Evolutionary conservation across 1,140 invertebrate species (phyloP).

Genomic region (Neotoxoptera formosana): DNA sequence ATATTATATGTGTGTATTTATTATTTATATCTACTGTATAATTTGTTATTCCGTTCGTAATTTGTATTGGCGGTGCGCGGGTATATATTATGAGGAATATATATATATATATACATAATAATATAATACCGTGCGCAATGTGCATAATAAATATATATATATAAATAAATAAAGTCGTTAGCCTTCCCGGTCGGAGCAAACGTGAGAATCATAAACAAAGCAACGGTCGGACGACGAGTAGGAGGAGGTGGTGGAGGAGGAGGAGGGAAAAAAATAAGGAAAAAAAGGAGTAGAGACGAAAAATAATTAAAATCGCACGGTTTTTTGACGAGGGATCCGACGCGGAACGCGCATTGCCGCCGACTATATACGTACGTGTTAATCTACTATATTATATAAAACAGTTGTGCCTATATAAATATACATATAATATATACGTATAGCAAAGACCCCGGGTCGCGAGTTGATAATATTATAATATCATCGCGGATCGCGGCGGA

Average conservation of each 20-base stretch:
- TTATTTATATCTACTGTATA: slow-evolving; percentile 24
- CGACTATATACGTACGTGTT: slow-evolving; percentile 43
- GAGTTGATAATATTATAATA: background rate
- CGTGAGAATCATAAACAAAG: slow-evolving; percentile 40
- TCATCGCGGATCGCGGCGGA: background rate
- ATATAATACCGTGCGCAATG: background rate
- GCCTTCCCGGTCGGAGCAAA: slow-evolving; percentile 37
- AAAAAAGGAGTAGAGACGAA: slow-evolving; percentile 39
- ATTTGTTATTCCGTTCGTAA: slow-evolving; percentile 18
- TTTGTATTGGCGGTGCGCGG: background rate
- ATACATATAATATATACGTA: background rate
- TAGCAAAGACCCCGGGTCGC: background rate
- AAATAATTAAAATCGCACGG: slow-evolving; percentile 58
- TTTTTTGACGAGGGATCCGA: slow-evolving; percentile 50
- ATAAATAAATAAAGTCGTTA: slow-evolving; percentile 38
- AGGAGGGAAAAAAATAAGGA: background rate
- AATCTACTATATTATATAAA: no score
- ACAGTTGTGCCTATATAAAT: slow-evolving; percentile 1
- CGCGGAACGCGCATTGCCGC: slow-evolving; percentile 51
- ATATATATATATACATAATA: background rate
- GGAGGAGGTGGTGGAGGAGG: no score
- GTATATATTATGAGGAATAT: background rate
- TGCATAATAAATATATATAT: no score
- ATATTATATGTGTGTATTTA: background rate
- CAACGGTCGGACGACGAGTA: background rate